Percentiles rank a stretch among this genome's conserved stretches.
Evolutionary conservation across 2,797 vertebrate species (phyloP).

Genomic region (Agapornis canus): DNA sequence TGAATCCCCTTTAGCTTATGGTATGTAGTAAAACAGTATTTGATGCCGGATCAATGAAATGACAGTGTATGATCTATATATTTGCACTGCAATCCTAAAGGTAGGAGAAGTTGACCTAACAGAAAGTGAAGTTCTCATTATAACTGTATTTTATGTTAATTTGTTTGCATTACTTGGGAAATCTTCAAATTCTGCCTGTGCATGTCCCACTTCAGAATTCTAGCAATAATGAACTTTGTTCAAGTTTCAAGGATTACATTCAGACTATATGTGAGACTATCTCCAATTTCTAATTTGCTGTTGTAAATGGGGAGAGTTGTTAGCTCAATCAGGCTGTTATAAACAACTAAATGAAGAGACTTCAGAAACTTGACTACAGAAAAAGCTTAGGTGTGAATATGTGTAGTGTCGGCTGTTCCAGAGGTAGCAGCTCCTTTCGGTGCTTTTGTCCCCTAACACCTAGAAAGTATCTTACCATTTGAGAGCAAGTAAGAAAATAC

Average conservation of each 20-base stretch:
- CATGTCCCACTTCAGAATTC: neutral
- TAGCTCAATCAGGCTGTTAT: neutral
- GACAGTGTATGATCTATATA: neutral
- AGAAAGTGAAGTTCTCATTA: neutral
- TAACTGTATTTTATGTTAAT: neutral
- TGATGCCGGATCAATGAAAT: neutral
- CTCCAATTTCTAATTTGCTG: neutral
- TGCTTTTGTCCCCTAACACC: neutral
- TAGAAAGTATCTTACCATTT: neutral
- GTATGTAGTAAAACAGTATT: neutral
- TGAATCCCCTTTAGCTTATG: neutral
- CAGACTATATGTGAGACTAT: neutral
- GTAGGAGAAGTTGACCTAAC: neutral
- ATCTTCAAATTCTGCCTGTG: neutral
- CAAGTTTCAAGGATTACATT: neutral
- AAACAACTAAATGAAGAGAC: neutral
- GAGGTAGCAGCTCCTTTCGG: neutral
- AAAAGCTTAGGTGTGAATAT: neutral
- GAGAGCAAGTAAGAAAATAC: neutral
- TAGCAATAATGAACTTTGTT: neutral
- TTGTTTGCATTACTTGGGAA: neutral
- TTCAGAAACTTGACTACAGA: neutral
- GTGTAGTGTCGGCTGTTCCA: neutral
- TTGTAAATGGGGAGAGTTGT: neutral
- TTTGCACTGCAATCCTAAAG: neutral